phyloP scores from a whole-genome alignment of 2,888 invertebrate species.

The Xanthia icteritia region DNA sequence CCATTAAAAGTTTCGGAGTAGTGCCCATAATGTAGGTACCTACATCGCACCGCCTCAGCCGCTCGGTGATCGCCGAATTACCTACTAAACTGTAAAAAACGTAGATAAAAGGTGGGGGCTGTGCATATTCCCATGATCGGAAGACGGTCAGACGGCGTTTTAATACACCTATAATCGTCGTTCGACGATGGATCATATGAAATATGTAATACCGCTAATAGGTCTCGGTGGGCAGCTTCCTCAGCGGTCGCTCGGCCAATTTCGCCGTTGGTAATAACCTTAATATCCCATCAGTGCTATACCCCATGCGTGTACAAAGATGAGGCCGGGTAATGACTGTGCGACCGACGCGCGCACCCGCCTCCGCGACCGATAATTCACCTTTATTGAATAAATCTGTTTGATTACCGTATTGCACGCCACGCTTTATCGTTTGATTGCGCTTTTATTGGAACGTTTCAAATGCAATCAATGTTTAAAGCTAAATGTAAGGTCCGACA shows the following conservation, averaged over 20 bases:
- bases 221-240: slow-evolving; percentile 88
- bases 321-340: slow-evolving; percentile 83
- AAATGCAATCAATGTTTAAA: slow-evolving; percentile 28
- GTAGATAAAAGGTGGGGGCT: slow-evolving; percentile 82
- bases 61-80: slow-evolving; percentile 85
- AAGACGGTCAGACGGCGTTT: slow-evolving; percentile 85
- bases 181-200: slow-evolving; percentile 86
- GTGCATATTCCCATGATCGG: slow-evolving; percentile 87
- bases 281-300: slow-evolving; percentile 88
- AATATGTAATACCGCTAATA: slow-evolving; percentile 90
- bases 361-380: slow-evolving; percentile 76
- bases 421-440: slow-evolving; percentile 50
- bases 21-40: slow-evolving; percentile 79
- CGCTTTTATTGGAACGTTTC: slow-evolving; percentile 47
- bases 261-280: slow-evolving; percentile 88
- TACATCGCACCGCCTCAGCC: slow-evolving; percentile 69
- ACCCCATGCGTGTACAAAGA: slow-evolving; percentile 87
- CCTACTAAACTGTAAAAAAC: slow-evolving; percentile 88
- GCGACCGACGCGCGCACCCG: slow-evolving; percentile 75
- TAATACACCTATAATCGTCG: slow-evolving; percentile 88
- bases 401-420: slow-evolving; percentile 65
- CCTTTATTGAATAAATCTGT: slow-evolving; percentile 79
- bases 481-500: background rate
- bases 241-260: slow-evolving; percentile 89
- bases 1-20: slow-evolving; percentile 80